A percentile compares a stretch with the other conserved stretches of the same genome.
These are phyloP conservation scores for Petaurus breviceps DNA, from an alignment of 2,113 vertebrate species.

Conservation along the genomic window DNA sequence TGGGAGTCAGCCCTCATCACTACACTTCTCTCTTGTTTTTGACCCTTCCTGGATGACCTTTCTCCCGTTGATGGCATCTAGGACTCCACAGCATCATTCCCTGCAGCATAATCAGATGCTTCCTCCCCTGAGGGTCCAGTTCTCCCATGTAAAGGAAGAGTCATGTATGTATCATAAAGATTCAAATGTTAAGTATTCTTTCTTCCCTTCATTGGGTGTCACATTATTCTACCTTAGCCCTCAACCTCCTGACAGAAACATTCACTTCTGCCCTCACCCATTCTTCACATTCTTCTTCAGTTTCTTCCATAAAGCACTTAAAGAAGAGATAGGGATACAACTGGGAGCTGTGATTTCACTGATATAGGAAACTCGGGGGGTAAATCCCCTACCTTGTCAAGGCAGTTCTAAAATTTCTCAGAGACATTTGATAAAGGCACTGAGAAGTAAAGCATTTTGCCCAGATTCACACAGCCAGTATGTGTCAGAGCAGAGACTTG, in stretches of 20 bases:
- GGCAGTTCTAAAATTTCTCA: not conserved
- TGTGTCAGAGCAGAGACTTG: not conserved
- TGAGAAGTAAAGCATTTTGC: not conserved
- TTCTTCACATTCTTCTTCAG: not conserved
- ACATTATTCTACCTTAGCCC: not conserved
- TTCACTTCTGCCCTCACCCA: not conserved
- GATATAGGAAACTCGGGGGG: not conserved
- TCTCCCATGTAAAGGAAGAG: not conserved
- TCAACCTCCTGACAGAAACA: not conserved
- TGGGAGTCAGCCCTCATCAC: not conserved
- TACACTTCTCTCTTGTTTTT: not conserved
- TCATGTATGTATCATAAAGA: not conserved
- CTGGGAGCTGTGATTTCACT: not conserved
- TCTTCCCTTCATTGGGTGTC: not conserved
- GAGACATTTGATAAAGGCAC: not conserved
- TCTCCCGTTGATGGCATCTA: not conserved
- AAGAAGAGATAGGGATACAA: not conserved
- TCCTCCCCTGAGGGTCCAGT: not conserved
- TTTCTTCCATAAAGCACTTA: not conserved
- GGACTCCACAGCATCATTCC: not conserved
- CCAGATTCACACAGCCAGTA: not conserved
- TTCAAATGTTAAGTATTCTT: not conserved
- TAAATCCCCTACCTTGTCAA: not conserved
- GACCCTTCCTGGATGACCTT: not conserved
- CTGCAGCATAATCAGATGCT: not conserved